Base-by-base conservation (phyloP, 2,797 vertebrate species). In the Myotis myotis region DNA sequence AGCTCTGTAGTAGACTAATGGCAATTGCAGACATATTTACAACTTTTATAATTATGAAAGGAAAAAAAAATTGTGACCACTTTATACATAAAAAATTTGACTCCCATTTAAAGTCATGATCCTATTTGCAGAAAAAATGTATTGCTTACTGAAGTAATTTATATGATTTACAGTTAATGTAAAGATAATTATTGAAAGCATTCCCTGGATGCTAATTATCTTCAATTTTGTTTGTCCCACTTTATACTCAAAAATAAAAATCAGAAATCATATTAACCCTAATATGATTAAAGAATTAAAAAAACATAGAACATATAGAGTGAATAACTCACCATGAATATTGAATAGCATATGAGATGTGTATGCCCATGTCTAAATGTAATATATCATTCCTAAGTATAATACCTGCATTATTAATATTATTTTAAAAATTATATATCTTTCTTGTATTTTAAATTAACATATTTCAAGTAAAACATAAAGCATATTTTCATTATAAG, bases 201-300 rank as follows among this genome's bases (percentile, higher is more conserved):
- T 57, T 79, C 41, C 15, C 88, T 83, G 60, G 25, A 66, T 82
- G 41, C 1, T 82, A 85, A 86, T 88, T 92, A 85, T 60, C 33
- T 78, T 87, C 60, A 81, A 47, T 87, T 95, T 68, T 85, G 49
- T 71, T 74, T 91, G 17, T 51, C 30, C 60, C n/a, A 76, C 44
- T 95, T 81, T 60, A 9, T 38, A 64, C 17, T 91, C 30, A 88
- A 83, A 95, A 96, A 80, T 53, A 55, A 88, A 80, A 96, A 91
- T 80, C 3, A 1, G 44, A 92, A 85, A 79, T 20, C 41, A 84
- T 57, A 64, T 47, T 90, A 87, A 88, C 89, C 13, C 19, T 81
- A 72, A 71, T 96, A 92, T 70, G 22, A 84, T 79, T 57, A n/a
- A 64, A 80, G 13, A 84, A 72, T 68, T 33, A 68, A 85, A 78